phyloP scores from a whole-genome alignment of 2,113 vertebrate genomes.

The Cryptoleucopteryx plumbea region DNA sequence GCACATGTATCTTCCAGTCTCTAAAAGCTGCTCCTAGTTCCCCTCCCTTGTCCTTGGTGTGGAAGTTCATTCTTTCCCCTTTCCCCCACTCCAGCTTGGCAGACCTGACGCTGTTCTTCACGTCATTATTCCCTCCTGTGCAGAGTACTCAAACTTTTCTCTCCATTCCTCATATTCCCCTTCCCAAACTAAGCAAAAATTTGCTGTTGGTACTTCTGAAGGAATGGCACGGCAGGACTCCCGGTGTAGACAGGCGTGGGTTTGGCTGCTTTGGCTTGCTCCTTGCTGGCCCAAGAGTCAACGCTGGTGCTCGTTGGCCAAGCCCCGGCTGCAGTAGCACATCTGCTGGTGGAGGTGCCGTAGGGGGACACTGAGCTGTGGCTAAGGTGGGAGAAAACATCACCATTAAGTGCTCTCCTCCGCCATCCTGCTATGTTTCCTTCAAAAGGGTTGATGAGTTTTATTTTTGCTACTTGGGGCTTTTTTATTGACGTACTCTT shows the following conservation, averaged over 20 bases:
- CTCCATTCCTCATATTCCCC: not conserved
- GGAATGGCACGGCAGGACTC: not conserved
- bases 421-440: not conserved
- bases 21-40: not conserved
- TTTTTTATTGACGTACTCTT: not conserved
- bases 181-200: not conserved
- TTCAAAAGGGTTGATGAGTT: not conserved
- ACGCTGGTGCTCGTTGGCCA: not conserved
- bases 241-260: rapidly evolving
- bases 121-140: rapidly evolving
- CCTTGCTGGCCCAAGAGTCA: not conserved
- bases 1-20: not conserved
- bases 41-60: not conserved
- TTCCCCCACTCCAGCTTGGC: not conserved
- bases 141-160: not conserved
- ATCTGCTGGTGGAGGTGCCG: not conserved
- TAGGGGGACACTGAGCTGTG: not conserved
- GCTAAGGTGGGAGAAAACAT: not conserved
- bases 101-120: rapidly evolving
- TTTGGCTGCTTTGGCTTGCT: not conserved
- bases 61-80: not conserved
- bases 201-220: not conserved
- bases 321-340: not conserved
- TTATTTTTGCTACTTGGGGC: not conserved
- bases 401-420: not conserved